Evolutionary conservation across 2,888 invertebrate species (phyloP), one percentile per base, ranked within the genome.

Genomic region (Chloroclystis v-ata): DNA sequence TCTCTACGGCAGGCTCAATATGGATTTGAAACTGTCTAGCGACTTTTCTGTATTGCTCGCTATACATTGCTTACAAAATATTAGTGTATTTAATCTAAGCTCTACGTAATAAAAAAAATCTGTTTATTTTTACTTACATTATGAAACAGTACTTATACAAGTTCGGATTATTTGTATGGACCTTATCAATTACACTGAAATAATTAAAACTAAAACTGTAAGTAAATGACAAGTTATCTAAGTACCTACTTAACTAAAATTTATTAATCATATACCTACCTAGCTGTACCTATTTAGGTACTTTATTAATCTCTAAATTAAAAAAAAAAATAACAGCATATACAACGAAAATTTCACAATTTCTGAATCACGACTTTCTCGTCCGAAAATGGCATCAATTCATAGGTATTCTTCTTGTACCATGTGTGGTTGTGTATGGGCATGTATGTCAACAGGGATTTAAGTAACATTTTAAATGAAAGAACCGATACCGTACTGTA

Each of bases 351-450:
- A 43, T 40, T 47, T 50, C 38, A 43, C 14, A 49, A 53, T 6
- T n/a, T 43, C 49, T 47, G 51, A 56, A 30, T 53, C 56, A 49
- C 37, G 12, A 52, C 56, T 56, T 56, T 56, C 56, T 43, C 53
- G 20, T 46, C 51, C 54, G 12, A 46, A 54, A 41, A 52, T 37
- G 54, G 54, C 40, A 10, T 6, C 44, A n/a, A 24, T 33, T 32
- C 29, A 10, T 24, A 44, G 42, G 43, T 42, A 43, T 39, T 50
- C 42, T 45, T 43, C 42, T 35, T 39, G 33, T 29, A 38, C 35
- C 24, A 29, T 43, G 43, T 32, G 37, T 41, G 37, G 37, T 51
- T 40, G 7, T 35, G 13, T 46, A 52, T 46, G 54, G 54, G 1
- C 20, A 56, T 43, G 47, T 54, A 41, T 51, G 56, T 52, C 56